Evolutionary conservation across 2,797 vertebrate species (phyloP).

Genomic region (Betta splendens): DNA sequence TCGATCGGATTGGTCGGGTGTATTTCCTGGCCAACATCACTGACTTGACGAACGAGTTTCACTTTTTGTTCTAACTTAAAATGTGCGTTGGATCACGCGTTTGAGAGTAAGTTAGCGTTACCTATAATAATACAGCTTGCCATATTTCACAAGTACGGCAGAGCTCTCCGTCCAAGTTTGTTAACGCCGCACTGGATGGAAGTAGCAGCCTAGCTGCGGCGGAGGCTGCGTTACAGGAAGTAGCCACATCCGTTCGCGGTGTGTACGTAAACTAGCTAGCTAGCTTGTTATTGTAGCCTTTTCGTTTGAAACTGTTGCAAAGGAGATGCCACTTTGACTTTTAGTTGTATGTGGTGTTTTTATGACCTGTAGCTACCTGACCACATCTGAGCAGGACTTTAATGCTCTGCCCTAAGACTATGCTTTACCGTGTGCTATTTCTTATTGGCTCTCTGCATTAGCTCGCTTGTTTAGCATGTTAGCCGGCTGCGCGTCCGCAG

Average conservation of each 20-base stretch:
- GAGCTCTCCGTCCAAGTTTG: not conserved
- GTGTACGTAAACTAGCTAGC: not conserved
- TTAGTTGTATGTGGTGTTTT: not conserved
- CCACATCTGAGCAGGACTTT: not conserved
- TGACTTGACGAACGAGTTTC: constrained; percentile 7
- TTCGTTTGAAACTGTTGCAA: not conserved
- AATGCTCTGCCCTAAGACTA: not conserved
- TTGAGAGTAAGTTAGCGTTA: fast-evolving
- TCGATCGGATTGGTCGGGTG: constrained; percentile 18
- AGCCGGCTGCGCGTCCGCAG: constrained; percentile 5
- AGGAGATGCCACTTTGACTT: not conserved
- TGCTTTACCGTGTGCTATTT: constrained; percentile 7
- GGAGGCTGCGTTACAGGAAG: constrained; percentile 4
- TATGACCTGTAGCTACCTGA: too few relatives aligned
- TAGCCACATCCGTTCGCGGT: constrained; percentile 26
- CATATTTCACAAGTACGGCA: not conserved
- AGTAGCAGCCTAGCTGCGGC: not conserved
- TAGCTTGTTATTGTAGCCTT: not conserved
- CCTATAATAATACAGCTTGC: not conserved
- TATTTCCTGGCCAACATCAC: constrained; percentile 33
- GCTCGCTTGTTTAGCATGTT: constrained; percentile 28
- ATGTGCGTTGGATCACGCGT: not conserved
- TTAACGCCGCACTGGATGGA: not conserved
- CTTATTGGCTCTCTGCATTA: not conserved
- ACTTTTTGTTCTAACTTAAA: not conserved